Base-by-base conservation (phyloP, 1,140 invertebrate species). In the Drosophila triauraria region DNA sequence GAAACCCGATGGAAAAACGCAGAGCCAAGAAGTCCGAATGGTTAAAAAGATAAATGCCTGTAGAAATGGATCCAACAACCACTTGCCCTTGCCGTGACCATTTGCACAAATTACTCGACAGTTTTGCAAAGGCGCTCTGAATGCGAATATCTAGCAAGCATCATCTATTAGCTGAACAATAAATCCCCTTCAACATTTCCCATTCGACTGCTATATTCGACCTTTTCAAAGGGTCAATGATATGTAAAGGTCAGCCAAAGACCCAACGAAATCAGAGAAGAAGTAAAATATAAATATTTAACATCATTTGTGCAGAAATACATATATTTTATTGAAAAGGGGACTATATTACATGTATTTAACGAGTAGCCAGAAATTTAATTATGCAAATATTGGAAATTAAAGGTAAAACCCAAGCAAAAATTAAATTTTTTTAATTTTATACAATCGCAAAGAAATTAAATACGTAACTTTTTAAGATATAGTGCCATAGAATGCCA, bases 81-180 rank as follows among this genome's bases (percentile, higher is more conserved):
- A 59, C 57, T 38, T 8, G n/a, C 38, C 23, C 7, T 25, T 17
- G 40, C 47, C 43, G 47, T 40, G 35, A 44, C 75, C 56, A 77
- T 60, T 77, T 61, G 48, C 54, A 60, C 72, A 77, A 77, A 77
- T 77, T 77, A 77, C 72, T 68, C 62, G 48, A 77, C 75, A 77
- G 44, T 60, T 77, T 68, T 60, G 38, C 17, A 27, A 30, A 17
- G 69, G 54, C 70, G 44, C 38, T 72, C 44, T 51, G 54, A 56
- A 51, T 57, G 64, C 32, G 75, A 69, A 69, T 59, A 69, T 78
- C 57, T 78, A 40, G 75, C 44, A 78, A 74, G 77, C 75, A 77
- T 77, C 72, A 77, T 53, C 75, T 77, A 68, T 77, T 77, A 77
- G 72, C 43, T 20, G 25, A 77, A 77, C 74, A 77, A 77, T 77